phyloP scores from a whole-genome alignment of 2,888 invertebrate species.

The Drosophila rubida region DNA sequence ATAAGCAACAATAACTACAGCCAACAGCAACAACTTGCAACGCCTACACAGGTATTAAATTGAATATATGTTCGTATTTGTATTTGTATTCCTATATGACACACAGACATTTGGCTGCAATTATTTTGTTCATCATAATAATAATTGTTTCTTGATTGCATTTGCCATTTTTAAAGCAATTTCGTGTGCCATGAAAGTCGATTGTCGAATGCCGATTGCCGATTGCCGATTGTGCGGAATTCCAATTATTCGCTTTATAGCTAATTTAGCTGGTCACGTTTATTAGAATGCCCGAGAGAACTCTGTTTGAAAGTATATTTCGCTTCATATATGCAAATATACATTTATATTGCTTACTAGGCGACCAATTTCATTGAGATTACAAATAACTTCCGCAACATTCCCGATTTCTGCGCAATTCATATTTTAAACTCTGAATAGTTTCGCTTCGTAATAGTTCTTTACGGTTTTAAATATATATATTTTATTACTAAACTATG shows the following conservation, averaged over 20 bases:
- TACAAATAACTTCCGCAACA: no score
- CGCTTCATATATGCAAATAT: not conserved
- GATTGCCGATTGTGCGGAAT: not conserved
- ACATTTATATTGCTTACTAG: no score
- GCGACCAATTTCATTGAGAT: no score
- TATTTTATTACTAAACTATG: no score
- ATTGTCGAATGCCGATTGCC: no score
- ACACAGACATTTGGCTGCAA: not conserved
- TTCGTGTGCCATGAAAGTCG: conserved; percentile 3
- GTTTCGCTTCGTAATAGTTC: no score
- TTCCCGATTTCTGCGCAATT: no score
- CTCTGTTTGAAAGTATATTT: not conserved
- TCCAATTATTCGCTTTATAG: conserved; percentile 1
- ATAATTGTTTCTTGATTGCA: conserved; percentile 21
- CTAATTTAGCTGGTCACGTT: not conserved
- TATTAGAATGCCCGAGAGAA: not conserved
- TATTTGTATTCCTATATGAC: no score
- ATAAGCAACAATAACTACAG: not conserved
- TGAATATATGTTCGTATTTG: not conserved
- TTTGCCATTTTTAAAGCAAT: conserved; percentile 15
- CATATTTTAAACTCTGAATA: no score
- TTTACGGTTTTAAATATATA: no score
- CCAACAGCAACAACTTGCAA: conserved; percentile 10
- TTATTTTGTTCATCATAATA: conserved; percentile 19
- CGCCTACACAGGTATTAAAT: conserved; percentile 34